Conservation (phyloP, 2,113 vertebrate species). For the Takifugu flavidus region DNA sequence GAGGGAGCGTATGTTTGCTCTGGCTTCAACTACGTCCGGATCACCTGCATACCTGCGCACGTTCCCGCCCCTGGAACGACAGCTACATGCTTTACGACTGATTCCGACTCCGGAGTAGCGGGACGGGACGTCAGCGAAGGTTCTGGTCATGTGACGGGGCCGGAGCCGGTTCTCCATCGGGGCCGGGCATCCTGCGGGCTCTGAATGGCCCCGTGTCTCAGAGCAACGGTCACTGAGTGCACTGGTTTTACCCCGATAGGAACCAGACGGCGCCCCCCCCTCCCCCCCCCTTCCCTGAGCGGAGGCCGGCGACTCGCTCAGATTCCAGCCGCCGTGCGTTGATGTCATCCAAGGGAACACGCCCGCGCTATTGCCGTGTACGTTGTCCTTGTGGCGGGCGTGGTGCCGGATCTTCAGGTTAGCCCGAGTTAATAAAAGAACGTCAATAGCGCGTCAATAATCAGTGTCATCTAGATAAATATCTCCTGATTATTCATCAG, state of each 20-base stretch:
- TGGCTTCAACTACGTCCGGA: slow-evolving; percentile 17
- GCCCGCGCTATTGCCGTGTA: not conserved
- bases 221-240: not conserved
- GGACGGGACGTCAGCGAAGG: too few species aligned
- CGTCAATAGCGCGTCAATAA: too few species aligned
- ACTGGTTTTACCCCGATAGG: slow-evolving; percentile 4
- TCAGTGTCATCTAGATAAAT: too few species aligned
- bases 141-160: slow-evolving; percentile 33
- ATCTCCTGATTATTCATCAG: too few species aligned
- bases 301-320: too few species aligned
- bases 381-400: slow-evolving; percentile 25
- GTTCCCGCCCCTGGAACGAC: not conserved
- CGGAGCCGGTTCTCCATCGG: slow-evolving; percentile 60
- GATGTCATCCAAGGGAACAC: not conserved
- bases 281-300: too few species aligned
- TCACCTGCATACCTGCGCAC: slow-evolving; percentile 32
- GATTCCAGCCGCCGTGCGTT: too few species aligned
- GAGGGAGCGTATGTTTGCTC: slow-evolving; percentile 6
- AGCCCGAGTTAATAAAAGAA: not conserved
- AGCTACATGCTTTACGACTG: not conserved
- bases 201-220: slow-evolving; percentile 46
- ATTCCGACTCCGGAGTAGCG: too few species aligned
- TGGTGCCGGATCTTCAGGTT: slow-evolving; percentile 49
- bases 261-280: not conserved
- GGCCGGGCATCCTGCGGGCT: slow-evolving; percentile 63